phyloP scores from a whole-genome alignment of 92 coral and sea anemone genomes.

The Zoanthus sansibaricus region DNA sequence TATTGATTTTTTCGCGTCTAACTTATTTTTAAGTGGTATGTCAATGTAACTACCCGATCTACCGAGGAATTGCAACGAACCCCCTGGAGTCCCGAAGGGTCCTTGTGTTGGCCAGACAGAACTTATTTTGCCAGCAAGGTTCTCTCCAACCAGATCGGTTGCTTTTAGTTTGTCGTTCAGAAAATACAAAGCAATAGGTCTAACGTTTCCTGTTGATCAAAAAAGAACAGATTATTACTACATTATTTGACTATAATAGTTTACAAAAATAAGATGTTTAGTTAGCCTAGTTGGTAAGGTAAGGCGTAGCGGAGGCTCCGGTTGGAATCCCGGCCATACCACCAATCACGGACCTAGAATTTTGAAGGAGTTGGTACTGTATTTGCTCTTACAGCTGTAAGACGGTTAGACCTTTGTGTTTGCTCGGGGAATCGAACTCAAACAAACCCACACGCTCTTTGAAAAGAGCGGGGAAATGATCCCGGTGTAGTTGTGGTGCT shows the following conservation, averaged over 20 bases:
- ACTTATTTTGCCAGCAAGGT: constrained; percentile 2
- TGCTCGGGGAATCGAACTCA: too few relatives aligned
- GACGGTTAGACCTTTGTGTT: too few relatives aligned
- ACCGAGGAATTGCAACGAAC: constrained; percentile 40
- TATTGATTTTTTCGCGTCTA: constrained; percentile 8
- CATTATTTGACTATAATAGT: not conserved
- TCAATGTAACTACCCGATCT: constrained; percentile 11
- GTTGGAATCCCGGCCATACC: too few relatives aligned
- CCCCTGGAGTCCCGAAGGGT: constrained; percentile 28
- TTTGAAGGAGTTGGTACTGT: too few relatives aligned
- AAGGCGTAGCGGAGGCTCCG: too few relatives aligned
- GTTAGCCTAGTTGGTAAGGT: too few relatives aligned
- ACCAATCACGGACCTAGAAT: too few relatives aligned
- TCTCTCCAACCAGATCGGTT: constrained; percentile 29
- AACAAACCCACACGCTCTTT: too few relatives aligned
- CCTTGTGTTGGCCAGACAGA: constrained; percentile 5
- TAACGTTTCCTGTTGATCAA: constrained; percentile 1
- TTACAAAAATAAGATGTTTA: too few relatives aligned
- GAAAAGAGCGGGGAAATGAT: too few relatives aligned
- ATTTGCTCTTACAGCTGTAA: too few relatives aligned
- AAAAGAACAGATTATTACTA: not conserved
- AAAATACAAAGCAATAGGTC: constrained; percentile 25
- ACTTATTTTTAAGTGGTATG: not conserved
- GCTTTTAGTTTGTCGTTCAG: constrained; percentile 27
- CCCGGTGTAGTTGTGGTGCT: too few relatives aligned